A percentile compares a stretch with the other conserved stretches of the same genome.
Evolutionary conservation across 2,113 vertebrate species (phyloP).

Genomic region (Sminthopsis crassicaudata): DNA sequence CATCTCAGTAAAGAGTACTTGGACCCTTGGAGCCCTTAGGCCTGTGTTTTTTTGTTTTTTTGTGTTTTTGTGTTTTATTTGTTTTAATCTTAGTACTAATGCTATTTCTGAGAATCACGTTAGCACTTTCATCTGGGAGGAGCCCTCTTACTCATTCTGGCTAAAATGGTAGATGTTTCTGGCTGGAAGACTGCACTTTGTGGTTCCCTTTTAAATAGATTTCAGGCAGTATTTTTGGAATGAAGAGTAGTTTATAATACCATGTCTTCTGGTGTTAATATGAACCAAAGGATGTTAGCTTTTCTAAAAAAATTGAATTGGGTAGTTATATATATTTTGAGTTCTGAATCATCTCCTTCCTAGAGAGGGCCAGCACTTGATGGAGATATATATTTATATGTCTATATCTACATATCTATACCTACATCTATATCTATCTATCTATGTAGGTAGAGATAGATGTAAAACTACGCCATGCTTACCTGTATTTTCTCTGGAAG

Average conservation of each 20-base stretch:
- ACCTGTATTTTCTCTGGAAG: neutral
- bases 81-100: neutral
- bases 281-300: neutral
- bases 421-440: too few species aligned
- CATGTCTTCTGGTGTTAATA: constrained; percentile 4
- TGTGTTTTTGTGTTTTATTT: too few species aligned
- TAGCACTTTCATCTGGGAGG: neutral
- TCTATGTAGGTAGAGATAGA: neutral
- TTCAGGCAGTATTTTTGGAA: neutral
- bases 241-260: neutral
- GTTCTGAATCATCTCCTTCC: neutral
- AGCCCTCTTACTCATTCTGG: neutral
- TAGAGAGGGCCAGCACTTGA: too few species aligned
- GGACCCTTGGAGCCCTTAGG: neutral
- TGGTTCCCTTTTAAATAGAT: neutral
- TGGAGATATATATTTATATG: too few species aligned
- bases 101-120: neutral
- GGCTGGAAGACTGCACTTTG: neutral
- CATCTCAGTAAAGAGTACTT: neutral
- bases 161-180: neutral
- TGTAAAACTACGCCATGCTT: neutral
- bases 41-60: neutral
- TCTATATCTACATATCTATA: too few species aligned
- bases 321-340: too few species aligned
- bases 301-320: too few species aligned